These are phyloP conservation scores for Grapholita molesta DNA, from an alignment of 1,140 invertebrate species.

Conservation along the genomic window DNA sequence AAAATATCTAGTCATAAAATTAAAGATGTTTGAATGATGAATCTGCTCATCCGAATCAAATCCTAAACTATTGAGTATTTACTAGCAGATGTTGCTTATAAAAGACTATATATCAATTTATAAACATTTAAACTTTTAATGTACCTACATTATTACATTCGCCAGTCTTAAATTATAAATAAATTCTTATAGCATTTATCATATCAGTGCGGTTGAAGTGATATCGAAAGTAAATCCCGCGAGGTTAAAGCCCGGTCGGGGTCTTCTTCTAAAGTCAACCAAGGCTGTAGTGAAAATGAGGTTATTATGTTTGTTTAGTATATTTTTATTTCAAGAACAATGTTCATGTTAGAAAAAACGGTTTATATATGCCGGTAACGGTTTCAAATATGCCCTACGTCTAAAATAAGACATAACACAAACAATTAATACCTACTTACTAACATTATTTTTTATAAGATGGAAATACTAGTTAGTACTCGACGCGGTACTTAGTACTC, in stretches of 20 bases:
- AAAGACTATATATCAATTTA: background rate
- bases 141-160: background rate
- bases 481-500: no score
- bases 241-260: slow-evolving; percentile 17
- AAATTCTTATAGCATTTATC: background rate
- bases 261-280: slow-evolving; percentile 11
- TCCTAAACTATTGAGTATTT: no score
- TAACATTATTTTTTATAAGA: no score
- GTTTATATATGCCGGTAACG: background rate
- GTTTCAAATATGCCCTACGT: background rate
- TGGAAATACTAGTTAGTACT: no score
- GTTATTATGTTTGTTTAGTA: background rate
- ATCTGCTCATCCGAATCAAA: background rate
- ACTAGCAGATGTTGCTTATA: background rate
- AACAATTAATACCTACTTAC: no score
- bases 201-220: background rate
- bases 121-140: background rate
- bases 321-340: background rate
- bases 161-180: background rate
- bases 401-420: no score
- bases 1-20: background rate
- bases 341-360: background rate
- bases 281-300: slow-evolving; percentile 9
- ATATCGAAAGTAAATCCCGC: slow-evolving; percentile 22
- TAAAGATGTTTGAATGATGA: background rate